Conservation (phyloP, 1,140 invertebrate species). For the Asbolus verrucosus region DNA sequence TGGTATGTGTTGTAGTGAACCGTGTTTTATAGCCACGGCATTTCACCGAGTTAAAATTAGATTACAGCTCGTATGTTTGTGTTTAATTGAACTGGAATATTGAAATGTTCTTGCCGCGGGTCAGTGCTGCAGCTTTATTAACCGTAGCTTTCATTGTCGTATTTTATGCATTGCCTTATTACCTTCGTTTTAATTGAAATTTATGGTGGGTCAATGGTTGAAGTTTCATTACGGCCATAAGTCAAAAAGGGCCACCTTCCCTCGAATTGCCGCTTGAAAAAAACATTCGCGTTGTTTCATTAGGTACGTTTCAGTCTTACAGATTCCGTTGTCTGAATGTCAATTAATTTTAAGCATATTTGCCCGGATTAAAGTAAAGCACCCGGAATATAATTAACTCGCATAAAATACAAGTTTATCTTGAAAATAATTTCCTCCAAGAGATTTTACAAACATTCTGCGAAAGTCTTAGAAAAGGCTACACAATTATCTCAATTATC, state of each 20-base stretch:
- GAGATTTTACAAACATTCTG: conserved; percentile 28
- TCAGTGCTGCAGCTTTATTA: conserved; percentile 45
- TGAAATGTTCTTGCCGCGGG: conserved; percentile 48
- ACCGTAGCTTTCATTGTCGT: conserved; percentile 41
- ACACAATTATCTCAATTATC: conserved; percentile 47
- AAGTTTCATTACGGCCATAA: background rate
- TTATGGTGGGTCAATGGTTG: conserved; percentile 25
- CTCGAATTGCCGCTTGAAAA: too few relatives aligned
- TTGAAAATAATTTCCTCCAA: conserved; percentile 5
- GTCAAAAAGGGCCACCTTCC: background rate
- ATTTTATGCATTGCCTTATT: conserved; percentile 46
- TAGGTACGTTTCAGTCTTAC: background rate
- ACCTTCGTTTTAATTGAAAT: conserved; percentile 43
- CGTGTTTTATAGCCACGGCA: conserved; percentile 44
- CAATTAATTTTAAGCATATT: conserved; percentile 6
- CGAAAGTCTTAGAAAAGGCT: conserved; percentile 28
- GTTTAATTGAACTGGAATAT: conserved; percentile 50
- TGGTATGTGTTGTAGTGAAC: conserved; percentile 33
- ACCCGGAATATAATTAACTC: conserved; percentile 37
- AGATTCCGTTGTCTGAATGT: conserved; percentile 4
- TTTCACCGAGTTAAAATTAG: conserved; percentile 48
- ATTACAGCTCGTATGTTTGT: conserved; percentile 49
- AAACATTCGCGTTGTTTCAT: too few relatives aligned
- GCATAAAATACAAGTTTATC: conserved; percentile 37
- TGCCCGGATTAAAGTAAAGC: background rate